Evolutionary conservation across 2,888 invertebrate genomes (phyloP), one percentile per base, ranked within the genome.

Genomic region (Macrosiphum euphorbiae): DNA sequence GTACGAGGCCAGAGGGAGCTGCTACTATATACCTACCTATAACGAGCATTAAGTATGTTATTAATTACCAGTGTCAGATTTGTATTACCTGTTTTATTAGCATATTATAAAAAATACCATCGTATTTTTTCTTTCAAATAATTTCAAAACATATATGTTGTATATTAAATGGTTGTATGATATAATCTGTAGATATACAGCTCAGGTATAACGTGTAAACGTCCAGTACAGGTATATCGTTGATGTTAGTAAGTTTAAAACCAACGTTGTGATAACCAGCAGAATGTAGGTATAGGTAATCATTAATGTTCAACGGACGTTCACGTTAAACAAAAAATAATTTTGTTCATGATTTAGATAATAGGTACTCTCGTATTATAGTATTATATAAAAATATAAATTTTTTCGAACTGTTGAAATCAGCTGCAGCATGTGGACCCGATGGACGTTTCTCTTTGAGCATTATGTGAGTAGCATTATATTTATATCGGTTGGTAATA

Each of bases 81-180:
- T 78, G 7, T 78, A 78, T 78, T 78, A 78, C 78, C 78, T 16
- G 78, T 78, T 78, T 78, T 78, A 78, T 78, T 78, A 78, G 78
- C 78, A 78, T 78, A 58, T 35, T 78, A 35, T 35, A 35, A 35
- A n/a, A 67, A 67, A n/a, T 61, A 61, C 16, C 16, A n/a, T n/a
- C 16, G 5, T n/a, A n/a, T 67, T 16, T n/a, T 67, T 61, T 67
- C n/a, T 4, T 67, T 67, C n/a, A 5, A 67, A 67, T n/a, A 78
- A 78, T 78, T 78, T 78, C 78, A 35, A 20, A 16, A 78, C 35
- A 35, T 20, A 8, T 78, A 35, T 35, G 78, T 78, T 78, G 35
- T 35, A 78, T 78, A 78, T 20, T 78, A 35, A 78, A 35, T 35
- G 35, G 16, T 35, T 78, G 7, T 78, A 20, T 35, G 35, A 78